Base-by-base conservation (phyloP, 2,888 invertebrate genomes). In the Epistrophella euchroma region DNA sequence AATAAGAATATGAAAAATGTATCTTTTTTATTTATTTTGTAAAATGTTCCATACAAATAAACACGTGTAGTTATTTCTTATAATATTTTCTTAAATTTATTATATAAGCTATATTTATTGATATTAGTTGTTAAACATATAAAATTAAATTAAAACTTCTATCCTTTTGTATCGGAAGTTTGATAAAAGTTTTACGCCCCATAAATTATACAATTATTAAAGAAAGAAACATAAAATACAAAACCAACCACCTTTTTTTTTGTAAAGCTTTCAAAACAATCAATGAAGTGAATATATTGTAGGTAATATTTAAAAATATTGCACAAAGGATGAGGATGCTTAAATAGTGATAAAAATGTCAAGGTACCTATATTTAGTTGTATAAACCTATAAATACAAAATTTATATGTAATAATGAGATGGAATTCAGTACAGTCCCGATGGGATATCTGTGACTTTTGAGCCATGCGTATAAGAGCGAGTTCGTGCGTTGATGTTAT, bases 381-480 rank as follows among this genome's bases (percentile, higher is more conserved):
- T 17, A 0, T 32, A 37, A 58, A 7, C 13, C 37, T 40, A 60
- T 11, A 7, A 32, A 32, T 32, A 32, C 32, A 32, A 7, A 28
- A 32, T n/a, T n/a, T n/a, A n/a, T n/a, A n/a, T n/a, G n/a, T 32
- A 43, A 40, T 52, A 37, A 13, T 19, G 37, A 64, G n/a, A 50
- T 17, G 17, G 17, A 56, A 35, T 47, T 92, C 90, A 96, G 92
- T 96, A 96, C 86, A 96, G 92, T 75, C 96, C 96, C 56, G 96
- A 96, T 88, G 96, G 95, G 92, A 95, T 94, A 90, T 96, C 96
- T 6, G 96, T 95, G 11, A 96, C 93, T 93, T 96, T 96, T 73
- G 94, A 94, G 43, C 93, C 91, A 60, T 91, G 92, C 35, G 95
- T 92, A 60, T 91, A 90, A 11, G 92, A 92, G 32, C 91, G 90